Evolutionary conservation across 2,888 invertebrate genomes (phyloP).

Genomic region (Aspidapion aeneum): DNA sequence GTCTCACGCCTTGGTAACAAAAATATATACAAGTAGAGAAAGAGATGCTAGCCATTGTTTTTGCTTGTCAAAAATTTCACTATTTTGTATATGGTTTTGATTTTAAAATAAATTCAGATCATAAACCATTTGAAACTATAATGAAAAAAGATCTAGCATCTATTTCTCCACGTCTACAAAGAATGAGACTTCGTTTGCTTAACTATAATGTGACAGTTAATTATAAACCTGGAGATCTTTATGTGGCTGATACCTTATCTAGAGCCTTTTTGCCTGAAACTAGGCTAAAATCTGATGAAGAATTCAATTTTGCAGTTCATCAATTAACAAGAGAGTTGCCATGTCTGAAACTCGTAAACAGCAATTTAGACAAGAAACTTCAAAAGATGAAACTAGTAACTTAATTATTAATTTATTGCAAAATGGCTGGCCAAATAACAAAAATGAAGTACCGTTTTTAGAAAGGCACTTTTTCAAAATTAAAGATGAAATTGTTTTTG

Average conservation of each 20-base stretch:
- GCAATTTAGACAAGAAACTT: neutral
- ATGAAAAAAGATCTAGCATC: neutral
- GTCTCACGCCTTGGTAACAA: slow-evolving; percentile 33
- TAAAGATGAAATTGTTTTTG: slow-evolving; percentile 3
- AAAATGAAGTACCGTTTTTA: neutral
- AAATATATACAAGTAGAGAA: slow-evolving; percentile 44
- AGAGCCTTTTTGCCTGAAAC: slow-evolving; percentile 22
- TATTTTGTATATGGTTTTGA: slow-evolving; percentile 2
- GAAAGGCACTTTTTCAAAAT: neutral
- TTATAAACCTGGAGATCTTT: slow-evolving; percentile 31
- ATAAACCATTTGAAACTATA: neutral
- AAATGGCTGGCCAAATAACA: neutral
- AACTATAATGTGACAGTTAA: slow-evolving; percentile 31
- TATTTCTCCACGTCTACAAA: slow-evolving; percentile 30
- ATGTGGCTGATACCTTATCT: slow-evolving; percentile 27
- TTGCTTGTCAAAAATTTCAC: slow-evolving; percentile 37
- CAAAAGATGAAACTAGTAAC: neutral
- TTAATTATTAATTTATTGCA: neutral
- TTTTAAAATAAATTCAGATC: slow-evolving; percentile 18
- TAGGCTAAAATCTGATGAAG: slow-evolving; percentile 3
- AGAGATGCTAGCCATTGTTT: slow-evolving; percentile 36
- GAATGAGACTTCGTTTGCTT: slow-evolving; percentile 33
- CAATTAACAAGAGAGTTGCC: no score
- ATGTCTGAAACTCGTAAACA: neutral
- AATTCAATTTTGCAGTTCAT: no score